phyloP scores from a whole-genome alignment of 1,140 invertebrate species.

The Platyscapa corneri region DNA sequence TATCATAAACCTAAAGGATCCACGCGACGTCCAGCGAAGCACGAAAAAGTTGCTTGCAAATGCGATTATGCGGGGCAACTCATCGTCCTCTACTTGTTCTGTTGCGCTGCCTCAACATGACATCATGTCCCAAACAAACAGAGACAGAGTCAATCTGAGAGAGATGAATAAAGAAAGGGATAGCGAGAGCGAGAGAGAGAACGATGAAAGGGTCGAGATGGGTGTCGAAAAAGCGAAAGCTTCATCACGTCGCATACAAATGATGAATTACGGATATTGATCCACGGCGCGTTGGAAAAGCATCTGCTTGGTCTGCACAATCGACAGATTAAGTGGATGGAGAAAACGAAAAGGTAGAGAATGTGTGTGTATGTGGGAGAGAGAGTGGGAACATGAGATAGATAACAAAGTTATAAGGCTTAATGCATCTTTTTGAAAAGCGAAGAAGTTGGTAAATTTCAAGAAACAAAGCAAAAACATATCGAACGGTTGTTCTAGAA shows the following conservation, averaged over 20 bases:
- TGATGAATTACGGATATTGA: slow-evolving; percentile 74
- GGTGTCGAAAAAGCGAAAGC: slow-evolving; percentile 52
- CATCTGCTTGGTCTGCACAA: slow-evolving; percentile 48
- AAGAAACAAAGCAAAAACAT: too few relatives aligned
- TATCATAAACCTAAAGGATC: neutral
- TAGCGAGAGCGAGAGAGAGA: slow-evolving; percentile 33
- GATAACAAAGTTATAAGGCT: neutral
- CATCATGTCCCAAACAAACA: neutral
- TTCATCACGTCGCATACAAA: slow-evolving; percentile 71
- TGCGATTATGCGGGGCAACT: slow-evolving; percentile 32
- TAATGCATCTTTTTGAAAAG: neutral
- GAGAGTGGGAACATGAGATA: neutral
- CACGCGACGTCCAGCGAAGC: neutral
- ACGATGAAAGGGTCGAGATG: slow-evolving; percentile 27
- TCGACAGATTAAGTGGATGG: slow-evolving; percentile 48
- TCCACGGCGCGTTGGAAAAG: slow-evolving; percentile 52
- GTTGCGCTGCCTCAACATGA: neutral
- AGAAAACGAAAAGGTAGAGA: neutral
- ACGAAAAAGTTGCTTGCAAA: slow-evolving; percentile 42
- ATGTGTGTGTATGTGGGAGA: neutral
- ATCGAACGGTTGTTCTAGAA: neutral
- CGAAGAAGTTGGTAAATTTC: neutral
- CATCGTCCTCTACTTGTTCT: slow-evolving; percentile 1
- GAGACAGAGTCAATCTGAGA: neutral
- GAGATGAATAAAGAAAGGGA: too few relatives aligned